Evolutionary conservation across 2,888 invertebrate genomes (phyloP).

Genomic region (Thecocarcelia acutangulata): DNA sequence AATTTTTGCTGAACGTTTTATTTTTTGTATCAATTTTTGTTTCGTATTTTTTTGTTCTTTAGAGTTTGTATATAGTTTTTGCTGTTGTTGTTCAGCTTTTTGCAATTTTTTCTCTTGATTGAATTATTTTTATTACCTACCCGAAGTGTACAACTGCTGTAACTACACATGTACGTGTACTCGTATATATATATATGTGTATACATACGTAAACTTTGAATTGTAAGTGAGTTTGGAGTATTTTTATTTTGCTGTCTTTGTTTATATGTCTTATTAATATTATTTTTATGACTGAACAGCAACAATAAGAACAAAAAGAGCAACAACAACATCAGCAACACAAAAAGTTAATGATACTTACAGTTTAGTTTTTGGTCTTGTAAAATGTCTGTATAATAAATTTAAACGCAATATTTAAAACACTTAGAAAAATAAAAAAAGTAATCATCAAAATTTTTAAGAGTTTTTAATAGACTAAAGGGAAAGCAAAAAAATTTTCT

Average conservation of each 20-base stretch:
- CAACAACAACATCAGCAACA: not conserved
- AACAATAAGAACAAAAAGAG: not conserved
- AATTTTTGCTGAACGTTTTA: constrained; percentile 64
- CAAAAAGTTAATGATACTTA: constrained; percentile 53
- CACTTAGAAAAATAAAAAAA: constrained; percentile 36
- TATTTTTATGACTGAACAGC: constrained; percentile 56
- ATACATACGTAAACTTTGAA: constrained; percentile 2
- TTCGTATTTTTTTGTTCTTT: not conserved
- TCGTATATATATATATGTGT: too few relatives aligned
- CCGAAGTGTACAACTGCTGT: constrained; percentile 36
- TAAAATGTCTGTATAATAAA: constrained; percentile 30
- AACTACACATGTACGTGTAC: too few relatives aligned
- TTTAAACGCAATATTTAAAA: not conserved
- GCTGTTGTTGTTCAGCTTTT: constrained; percentile 3
- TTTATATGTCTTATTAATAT: constrained; percentile 59
- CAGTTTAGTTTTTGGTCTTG: constrained; percentile 35
- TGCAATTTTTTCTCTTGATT: constrained; percentile 68
- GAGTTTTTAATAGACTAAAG: too few relatives aligned
- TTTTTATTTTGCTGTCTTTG: constrained; percentile 2
- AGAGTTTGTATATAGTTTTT: not conserved
- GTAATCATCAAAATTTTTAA: too few relatives aligned
- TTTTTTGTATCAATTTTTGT: constrained; percentile 5
- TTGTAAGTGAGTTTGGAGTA: constrained; percentile 3
- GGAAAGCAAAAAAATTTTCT: too few relatives aligned
- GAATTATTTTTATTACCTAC: constrained; percentile 72